Conservation (phyloP, 2,888 invertebrate genomes). For the Amphimallon solstitiale region DNA sequence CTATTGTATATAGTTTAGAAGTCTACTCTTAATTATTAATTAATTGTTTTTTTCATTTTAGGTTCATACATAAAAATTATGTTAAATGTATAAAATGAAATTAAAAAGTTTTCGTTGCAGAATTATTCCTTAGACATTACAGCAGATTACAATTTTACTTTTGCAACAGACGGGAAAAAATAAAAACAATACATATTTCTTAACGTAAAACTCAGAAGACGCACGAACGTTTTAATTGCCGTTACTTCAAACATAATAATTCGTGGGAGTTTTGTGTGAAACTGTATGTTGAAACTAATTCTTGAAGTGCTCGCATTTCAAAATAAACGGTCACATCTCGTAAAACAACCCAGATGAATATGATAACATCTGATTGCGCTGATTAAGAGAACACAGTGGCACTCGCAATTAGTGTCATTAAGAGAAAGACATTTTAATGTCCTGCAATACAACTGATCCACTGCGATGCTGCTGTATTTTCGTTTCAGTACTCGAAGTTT, state of each 20-base stretch:
- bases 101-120: background rate
- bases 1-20: no score
- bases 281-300: conserved; percentile 36
- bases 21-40: no score
- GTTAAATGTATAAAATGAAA: background rate
- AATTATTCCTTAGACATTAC: no score
- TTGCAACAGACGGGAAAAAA: background rate
- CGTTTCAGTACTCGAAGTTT: conserved; percentile 25
- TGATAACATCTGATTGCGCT: conserved; percentile 39
- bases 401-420: conserved; percentile 7
- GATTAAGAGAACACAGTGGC: conserved; percentile 32
- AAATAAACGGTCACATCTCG: conserved; percentile 39
- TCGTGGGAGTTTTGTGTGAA: conserved; percentile 15
- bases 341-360: conserved; percentile 30
- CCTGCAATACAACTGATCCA: conserved; percentile 2
- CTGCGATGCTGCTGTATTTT: conserved; percentile 33
- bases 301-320: conserved; percentile 40
- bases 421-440: background rate
- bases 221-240: conserved; percentile 15
- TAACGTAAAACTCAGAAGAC: background rate
- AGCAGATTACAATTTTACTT: background rate
- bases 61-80: no score
- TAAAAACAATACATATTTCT: conserved; percentile 6
- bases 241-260: conserved; percentile 10
- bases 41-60: no score